Evolutionary conservation across 2,888 invertebrate species (phyloP).

Genomic region (Habroteleia sp.): DNA sequence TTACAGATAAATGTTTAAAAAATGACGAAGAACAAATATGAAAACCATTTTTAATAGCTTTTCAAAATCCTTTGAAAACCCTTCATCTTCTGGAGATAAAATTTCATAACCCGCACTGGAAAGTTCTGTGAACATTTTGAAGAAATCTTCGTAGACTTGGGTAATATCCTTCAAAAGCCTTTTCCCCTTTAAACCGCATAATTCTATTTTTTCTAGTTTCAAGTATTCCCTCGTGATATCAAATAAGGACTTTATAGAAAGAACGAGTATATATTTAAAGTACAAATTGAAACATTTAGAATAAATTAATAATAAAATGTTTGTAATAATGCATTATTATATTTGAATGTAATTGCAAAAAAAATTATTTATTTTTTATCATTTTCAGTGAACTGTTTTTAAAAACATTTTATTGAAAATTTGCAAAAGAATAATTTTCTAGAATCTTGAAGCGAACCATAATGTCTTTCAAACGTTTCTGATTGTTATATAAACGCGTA

Average conservation of each 20-base stretch:
- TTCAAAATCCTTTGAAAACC: slow-evolving; percentile 86
- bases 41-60: slow-evolving; percentile 84
- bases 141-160: slow-evolving; percentile 78
- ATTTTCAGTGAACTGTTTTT: too few relatives aligned
- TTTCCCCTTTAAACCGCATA: slow-evolving; percentile 87
- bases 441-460: slow-evolving; percentile 7
- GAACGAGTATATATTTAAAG: not conserved
- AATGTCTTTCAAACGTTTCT: slow-evolving; percentile 43
- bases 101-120: slow-evolving; percentile 86
- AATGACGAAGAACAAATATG: too few relatives aligned
- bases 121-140: slow-evolving; percentile 73
- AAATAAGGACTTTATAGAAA: slow-evolving; percentile 82
- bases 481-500: slow-evolving; percentile 73
- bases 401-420: too few relatives aligned
- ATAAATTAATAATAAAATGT: not conserved
- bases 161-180: slow-evolving; percentile 83
- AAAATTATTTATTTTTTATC: too few relatives aligned
- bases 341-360: too few relatives aligned
- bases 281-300: not conserved
- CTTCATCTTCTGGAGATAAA: slow-evolving; percentile 86
- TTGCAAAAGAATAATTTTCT: not conserved
- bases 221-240: slow-evolving; percentile 90
- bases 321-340: too few relatives aligned
- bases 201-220: slow-evolving; percentile 92
- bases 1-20: too few relatives aligned